Conservation (phyloP, 1,140 invertebrate species). For the Anagrus nilaparvatae region DNA sequence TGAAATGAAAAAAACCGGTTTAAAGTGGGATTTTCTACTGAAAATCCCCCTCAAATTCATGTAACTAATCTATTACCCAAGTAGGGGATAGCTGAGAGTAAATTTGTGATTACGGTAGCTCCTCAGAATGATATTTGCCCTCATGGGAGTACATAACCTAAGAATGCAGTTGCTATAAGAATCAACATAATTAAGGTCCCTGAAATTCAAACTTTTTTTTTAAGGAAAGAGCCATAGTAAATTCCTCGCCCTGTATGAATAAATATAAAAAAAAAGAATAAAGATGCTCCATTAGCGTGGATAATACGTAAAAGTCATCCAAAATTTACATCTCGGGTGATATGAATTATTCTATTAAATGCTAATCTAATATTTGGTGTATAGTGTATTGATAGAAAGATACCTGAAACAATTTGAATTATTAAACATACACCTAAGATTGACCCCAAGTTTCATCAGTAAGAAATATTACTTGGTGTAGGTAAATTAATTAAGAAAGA, state of each 20-base stretch:
- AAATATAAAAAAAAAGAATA: constrained; percentile 44
- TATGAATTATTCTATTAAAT: too few relatives aligned
- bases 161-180: constrained; percentile 53
- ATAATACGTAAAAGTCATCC: too few relatives aligned
- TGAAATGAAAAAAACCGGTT: constrained; percentile 16
- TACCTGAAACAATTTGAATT: too few relatives aligned
- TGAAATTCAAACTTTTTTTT: constrained; percentile 41
- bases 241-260: constrained; percentile 45
- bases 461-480: too few relatives aligned
- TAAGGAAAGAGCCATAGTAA: constrained; percentile 46
- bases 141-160: constrained; percentile 59
- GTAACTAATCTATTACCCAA: constrained; percentile 15
- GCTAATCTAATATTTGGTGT: too few relatives aligned
- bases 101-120: constrained; percentile 17
- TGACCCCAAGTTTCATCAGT: too few relatives aligned
- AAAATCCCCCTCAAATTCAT: constrained; percentile 19
- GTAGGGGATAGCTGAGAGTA: constrained; percentile 17
- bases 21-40: constrained; percentile 15
- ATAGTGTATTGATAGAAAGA: too few relatives aligned
- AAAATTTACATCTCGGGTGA: constrained; percentile 43
- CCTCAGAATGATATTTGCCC: constrained; percentile 65
- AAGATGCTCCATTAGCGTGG: constrained; percentile 41
- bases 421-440: too few relatives aligned
- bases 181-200: constrained; percentile 49
- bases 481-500: too few relatives aligned